Base-by-base conservation (phyloP, 1,140 invertebrate species). In the Hetaerina americana region DNA sequence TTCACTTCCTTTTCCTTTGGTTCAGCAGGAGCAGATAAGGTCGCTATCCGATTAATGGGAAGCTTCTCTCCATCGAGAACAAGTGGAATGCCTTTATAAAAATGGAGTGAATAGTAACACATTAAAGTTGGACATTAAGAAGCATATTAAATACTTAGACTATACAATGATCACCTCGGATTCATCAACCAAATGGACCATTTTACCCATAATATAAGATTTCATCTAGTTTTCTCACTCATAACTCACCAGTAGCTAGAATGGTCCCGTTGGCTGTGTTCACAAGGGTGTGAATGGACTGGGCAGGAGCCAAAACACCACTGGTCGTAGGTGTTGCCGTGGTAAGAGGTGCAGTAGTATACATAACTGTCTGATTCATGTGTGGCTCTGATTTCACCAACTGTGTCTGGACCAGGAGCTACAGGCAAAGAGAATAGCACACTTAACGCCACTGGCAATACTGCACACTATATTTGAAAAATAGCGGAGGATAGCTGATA, bases 1-100 rank as follows among this genome's bases (percentile, higher is more conserved):
- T 94, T 91, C 0, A 92, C 90, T 82, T 93, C 89, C 77, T 90
- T 90, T 0, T 91, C 88, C 81, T 87, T 89, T 25, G 86, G 86
- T 66, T 82, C 81, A 72, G 80, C 78, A 49, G 80, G 79, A 67
- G 82, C 79, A 1, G 67, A 26, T 18, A 68, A 15, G 2, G 25
- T 68, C 18, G 40, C 22, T 0, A 84, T 79, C n/a, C 84, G 76
- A 74, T 82, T 85, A 15, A 87, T 85, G 26, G 85, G 79, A 67
- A 89, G 82, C 76, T 87, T 92, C 18, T 92, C 89, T 6, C 87
- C 83, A 73, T 91, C 89, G 22, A 91, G 77, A 18, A 92, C 86
- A 24, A 92, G 83, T 26, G 90, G 89, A 75, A 92, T 90, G 10
- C 88, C 86, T 79, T 83, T 2, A 76, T 75, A 70, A 70, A 70